Percentiles rank a stretch among this genome's conserved stretches.
phyloP scores from a whole-genome alignment of 1,140 invertebrate genomes.

The Drosophila kikkawai region DNA sequence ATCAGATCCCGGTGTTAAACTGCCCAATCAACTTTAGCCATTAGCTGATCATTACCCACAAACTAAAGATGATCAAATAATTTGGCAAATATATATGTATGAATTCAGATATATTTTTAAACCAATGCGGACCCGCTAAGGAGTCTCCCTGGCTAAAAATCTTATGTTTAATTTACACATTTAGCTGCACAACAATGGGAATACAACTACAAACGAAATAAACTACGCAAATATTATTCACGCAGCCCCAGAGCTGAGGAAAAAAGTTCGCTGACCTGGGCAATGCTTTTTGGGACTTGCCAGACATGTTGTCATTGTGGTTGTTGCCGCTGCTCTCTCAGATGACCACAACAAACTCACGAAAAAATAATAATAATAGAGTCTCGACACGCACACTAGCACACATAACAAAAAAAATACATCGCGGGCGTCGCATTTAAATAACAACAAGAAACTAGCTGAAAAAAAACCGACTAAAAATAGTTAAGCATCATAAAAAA shows the following conservation, averaged over 20 bases:
- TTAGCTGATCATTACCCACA: conserved; percentile 22
- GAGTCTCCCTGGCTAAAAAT: conserved; percentile 42
- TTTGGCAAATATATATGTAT: conserved; percentile 42
- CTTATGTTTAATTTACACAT: conserved; percentile 66
- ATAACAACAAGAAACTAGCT: conserved; percentile 69
- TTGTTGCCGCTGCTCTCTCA: conserved; percentile 42
- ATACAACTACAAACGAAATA: conserved; percentile 46
- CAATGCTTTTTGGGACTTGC: conserved; percentile 75
- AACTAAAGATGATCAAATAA: conserved; percentile 37
- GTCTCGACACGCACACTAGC: conserved; percentile 60
- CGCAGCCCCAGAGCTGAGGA: conserved; percentile 47
- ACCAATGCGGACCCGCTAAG: conserved; percentile 7
- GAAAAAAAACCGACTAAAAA: conserved; percentile 71
- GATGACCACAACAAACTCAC: conserved; percentile 68
- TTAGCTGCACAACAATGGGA: conserved; percentile 58
- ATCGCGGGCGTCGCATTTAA: conserved; percentile 71
- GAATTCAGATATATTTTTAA: conserved; percentile 41
- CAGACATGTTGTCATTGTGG: conserved; percentile 67
- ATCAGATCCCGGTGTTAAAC: background rate
- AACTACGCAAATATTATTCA: conserved; percentile 63
- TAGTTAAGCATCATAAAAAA: conserved; percentile 80
- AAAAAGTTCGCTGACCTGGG: conserved; percentile 76
- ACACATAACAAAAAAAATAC: conserved; percentile 25
- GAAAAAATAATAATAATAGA: conserved; percentile 52
- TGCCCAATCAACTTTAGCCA: conserved; percentile 27